These are phyloP conservation scores for Hyperopisus bebe DNA, from an alignment of 2,113 vertebrate genomes.

Conservation along the genomic window DNA sequence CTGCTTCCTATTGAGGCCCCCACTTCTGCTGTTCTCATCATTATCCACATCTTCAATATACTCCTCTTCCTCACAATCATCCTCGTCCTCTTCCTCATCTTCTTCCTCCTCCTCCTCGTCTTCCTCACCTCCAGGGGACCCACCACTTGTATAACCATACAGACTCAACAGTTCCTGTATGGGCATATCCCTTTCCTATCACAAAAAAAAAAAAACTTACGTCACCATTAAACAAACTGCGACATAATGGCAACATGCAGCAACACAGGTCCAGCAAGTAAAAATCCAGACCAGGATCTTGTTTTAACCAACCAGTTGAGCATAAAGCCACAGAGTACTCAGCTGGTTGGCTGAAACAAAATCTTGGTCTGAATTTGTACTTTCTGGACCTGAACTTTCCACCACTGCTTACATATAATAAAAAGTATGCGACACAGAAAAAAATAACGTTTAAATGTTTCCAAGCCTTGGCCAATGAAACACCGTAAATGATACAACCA, in stretches of 20 bases:
- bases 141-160: conserved; percentile 79
- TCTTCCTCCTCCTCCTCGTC: conserved; percentile 52
- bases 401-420: not conserved
- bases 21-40: conserved; percentile 83
- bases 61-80: conserved; percentile 80
- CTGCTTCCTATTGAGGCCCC: conserved; percentile 61
- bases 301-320: too few relatives aligned
- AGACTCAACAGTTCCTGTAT: conserved; percentile 90
- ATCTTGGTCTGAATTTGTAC: too few relatives aligned
- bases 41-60: conserved; percentile 78
- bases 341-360: too few relatives aligned
- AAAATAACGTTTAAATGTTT: not conserved
- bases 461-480: not conserved
- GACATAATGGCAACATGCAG: not conserved
- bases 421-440: not conserved
- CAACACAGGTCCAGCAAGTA: too few relatives aligned
- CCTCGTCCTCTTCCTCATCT: conserved; percentile 68
- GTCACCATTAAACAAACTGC: not conserved
- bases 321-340: too few relatives aligned
- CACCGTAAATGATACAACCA: not conserved
- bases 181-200: conserved; percentile 92
- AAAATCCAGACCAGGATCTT: too few relatives aligned
- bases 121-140: conserved; percentile 76
- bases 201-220: not conserved
- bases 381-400: too few relatives aligned